phyloP scores from a whole-genome alignment of 1,140 invertebrate genomes.

The Megalonaias nervosa region DNA sequence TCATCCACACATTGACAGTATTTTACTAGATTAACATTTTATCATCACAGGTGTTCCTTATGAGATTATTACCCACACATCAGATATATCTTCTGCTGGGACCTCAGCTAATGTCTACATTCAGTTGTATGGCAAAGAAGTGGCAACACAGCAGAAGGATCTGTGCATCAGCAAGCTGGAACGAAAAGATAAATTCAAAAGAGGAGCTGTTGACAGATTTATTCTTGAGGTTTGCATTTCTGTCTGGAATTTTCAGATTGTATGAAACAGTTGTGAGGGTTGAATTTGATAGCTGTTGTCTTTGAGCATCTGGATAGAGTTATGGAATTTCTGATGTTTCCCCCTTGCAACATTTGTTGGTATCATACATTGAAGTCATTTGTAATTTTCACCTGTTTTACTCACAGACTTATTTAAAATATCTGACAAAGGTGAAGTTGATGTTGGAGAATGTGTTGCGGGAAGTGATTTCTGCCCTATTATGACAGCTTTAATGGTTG shows the following conservation, averaged over 20 bases:
- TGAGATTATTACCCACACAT: constrained; percentile 68
- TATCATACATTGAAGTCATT: no score
- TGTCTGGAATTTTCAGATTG: no score
- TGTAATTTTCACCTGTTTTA: no score
- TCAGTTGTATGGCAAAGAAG: constrained; percentile 67
- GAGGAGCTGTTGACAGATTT: constrained; percentile 60
- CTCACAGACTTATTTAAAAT: no score
- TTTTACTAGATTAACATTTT: background rate
- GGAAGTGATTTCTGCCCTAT: no score
- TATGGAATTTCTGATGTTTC: background rate
- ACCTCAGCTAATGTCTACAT: constrained; percentile 69
- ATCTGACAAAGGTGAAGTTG: no score
- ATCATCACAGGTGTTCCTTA: constrained; percentile 66
- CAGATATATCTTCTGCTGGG: constrained; percentile 58
- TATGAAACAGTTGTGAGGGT: background rate
- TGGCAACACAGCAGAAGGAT: constrained; percentile 63
- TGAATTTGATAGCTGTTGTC: background rate
- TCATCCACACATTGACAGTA: constrained; percentile 55
- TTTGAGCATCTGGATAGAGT: background rate
- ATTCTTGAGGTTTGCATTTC: constrained; percentile 61
- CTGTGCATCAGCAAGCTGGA: constrained; percentile 66
- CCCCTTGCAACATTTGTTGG: background rate
- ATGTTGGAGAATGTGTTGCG: no score
- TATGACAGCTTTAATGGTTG: no score
- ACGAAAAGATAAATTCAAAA: constrained; percentile 65